phyloP scores from a whole-genome alignment of 2,888 invertebrate species.

The Parasteatoda lunata region DNA sequence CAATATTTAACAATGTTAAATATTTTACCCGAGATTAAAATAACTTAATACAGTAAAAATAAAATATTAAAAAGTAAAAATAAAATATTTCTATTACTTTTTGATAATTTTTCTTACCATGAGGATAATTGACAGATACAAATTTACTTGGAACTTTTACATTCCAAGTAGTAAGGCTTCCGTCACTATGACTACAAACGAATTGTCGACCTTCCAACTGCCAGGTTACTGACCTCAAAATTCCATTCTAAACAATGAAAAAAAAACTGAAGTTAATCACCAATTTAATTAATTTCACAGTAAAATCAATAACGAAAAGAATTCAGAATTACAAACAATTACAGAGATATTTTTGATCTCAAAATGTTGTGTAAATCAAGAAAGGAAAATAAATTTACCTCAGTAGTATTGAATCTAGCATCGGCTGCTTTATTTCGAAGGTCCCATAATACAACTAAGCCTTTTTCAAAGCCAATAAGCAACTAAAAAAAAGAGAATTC shows the following conservation, averaged over 20 bases:
- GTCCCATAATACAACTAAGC: constrained; percentile 97
- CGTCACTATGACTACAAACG: constrained; percentile 94
- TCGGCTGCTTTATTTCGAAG: constrained; percentile 90
- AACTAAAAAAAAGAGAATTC: constrained; percentile 79
- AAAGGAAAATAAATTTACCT: constrained; percentile 66
- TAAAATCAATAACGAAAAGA: too few relatives aligned
- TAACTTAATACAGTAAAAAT: too few relatives aligned
- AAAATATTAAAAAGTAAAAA: too few relatives aligned
- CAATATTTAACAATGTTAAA: too few relatives aligned
- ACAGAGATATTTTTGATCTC: too few relatives aligned
- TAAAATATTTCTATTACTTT: too few relatives aligned
- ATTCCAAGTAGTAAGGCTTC: constrained; percentile 95
- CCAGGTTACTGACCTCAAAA: constrained; percentile 86
- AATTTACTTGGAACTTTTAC: constrained; percentile 82
- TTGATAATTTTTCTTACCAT: constrained; percentile 80
- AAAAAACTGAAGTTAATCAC: neutral
- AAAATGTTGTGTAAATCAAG: neutral
- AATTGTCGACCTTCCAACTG: constrained; percentile 98
- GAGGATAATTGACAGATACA: constrained; percentile 87
- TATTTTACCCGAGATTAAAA: too few relatives aligned
- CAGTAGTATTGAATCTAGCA: constrained; percentile 78
- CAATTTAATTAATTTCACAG: too few relatives aligned
- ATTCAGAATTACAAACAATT: too few relatives aligned
- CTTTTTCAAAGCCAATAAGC: constrained; percentile 95
- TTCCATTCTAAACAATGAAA: constrained; percentile 29